Conservation (phyloP, 2,888 invertebrate genomes). For the Lamproptera curius region DNA sequence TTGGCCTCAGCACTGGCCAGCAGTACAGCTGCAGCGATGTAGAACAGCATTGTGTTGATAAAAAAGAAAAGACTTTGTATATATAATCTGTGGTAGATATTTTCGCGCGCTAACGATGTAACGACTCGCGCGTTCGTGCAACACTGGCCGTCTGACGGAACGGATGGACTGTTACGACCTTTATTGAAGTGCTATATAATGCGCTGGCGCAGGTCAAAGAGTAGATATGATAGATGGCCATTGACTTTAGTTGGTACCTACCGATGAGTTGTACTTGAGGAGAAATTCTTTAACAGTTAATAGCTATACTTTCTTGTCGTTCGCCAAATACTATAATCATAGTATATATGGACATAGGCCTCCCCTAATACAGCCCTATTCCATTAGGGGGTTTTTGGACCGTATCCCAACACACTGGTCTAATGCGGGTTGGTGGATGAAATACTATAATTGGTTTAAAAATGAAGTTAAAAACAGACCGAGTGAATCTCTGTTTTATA, state of each 20-base stretch:
- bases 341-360: too few relatives aligned
- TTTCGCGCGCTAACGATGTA: constrained; percentile 61
- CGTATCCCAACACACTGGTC: too few relatives aligned
- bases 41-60: constrained; percentile 52
- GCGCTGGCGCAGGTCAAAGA: constrained; percentile 65
- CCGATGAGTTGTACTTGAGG: too few relatives aligned
- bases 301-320: too few relatives aligned
- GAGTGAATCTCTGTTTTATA: too few relatives aligned
- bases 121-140: constrained; percentile 58
- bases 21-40: constrained; percentile 45
- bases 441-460: too few relatives aligned
- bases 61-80: not conserved
- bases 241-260: constrained; percentile 10
- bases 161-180: constrained; percentile 53
- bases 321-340: too few relatives aligned
- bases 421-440: too few relatives aligned
- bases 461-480: too few relatives aligned
- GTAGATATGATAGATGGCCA: constrained; percentile 26
- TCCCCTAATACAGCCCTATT: too few relatives aligned
- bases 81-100: constrained; percentile 16
- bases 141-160: constrained; percentile 41
- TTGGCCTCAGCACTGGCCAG: constrained; percentile 61
- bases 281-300: too few relatives aligned
- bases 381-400: too few relatives aligned
- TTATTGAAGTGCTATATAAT: constrained; percentile 56